Base-by-base conservation (phyloP, 2,797 vertebrate genomes). In the Semotilus atromaculatus region DNA sequence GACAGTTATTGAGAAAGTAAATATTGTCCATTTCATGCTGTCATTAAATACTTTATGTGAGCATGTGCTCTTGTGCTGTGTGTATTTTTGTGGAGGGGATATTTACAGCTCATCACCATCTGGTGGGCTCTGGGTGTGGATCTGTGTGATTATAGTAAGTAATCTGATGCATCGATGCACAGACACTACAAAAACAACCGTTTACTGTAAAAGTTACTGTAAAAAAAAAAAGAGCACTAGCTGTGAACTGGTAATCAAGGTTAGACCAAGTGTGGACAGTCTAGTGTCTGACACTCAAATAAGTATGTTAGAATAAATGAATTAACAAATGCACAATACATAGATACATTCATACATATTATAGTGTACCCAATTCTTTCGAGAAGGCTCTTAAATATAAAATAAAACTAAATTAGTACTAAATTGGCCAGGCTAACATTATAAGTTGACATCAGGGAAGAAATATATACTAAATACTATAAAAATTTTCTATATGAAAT, bases 61-160 rank as follows among this genome's bases (percentile, higher is more conserved):
- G 58, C 10, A 62, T 36, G 23, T 6, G 11, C 60, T 74, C 43
- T 53, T 19, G 43, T 34, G 23, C 31, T 21, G 45, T 67, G 26
- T 51, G 60, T 40, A 29, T 74, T 76, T 67, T 34, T 67, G 58
- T 38, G 21, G 5, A 76, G 14, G 34, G 48, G 82, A 76, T 68
- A n/a, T 83, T 83, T 40, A 38, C 11, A 82, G 18, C 19, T 76
- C 67, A 66, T 82, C 53, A 79, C 81, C 75, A 71, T 82, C 64
- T 78, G 81, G 31, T 72, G 70, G 48, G 73, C 26, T 40, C 31
- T 53, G n/a, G 66, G 11, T 60, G 67, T 45, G 51, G 68, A 62
- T 48, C 45, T 55, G 16, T 67, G 62, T 68, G 82, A 77, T 77
- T 77, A 83, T 13, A 11, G 60, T 77, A 77, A 11, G 60, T 77